These are phyloP conservation scores for Drosophila pegasa DNA, from an alignment of 2,888 invertebrate genomes.

Conservation along the genomic window DNA sequence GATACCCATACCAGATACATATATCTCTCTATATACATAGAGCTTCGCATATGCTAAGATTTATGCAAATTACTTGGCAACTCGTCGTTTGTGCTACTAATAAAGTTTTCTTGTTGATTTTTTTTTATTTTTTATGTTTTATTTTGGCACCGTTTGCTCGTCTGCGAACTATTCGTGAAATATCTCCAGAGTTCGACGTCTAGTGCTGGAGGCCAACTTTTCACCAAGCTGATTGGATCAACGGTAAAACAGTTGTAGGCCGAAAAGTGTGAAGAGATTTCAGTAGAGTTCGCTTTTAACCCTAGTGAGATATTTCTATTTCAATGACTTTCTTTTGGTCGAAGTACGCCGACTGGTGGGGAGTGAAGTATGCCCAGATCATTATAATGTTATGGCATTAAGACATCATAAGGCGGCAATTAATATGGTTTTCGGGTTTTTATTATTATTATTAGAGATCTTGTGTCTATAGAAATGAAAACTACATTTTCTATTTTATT, in stretches of 20 bases:
- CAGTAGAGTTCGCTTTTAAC: not conserved
- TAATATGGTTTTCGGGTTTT: not conserved
- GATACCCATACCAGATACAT: not conserved
- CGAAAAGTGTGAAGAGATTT: constrained; percentile 12
- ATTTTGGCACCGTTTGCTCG: constrained; percentile 23
- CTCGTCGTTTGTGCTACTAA: constrained; percentile 44
- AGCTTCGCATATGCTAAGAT: constrained; percentile 25
- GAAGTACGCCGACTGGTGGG: not conserved
- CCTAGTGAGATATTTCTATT: not conserved
- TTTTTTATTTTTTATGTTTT: no score
- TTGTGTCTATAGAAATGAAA: not conserved
- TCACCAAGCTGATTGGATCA: constrained; percentile 49
- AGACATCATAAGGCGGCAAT: not conserved
- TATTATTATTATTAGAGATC: not conserved
- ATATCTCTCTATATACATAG: not conserved
- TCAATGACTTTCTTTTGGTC: constrained; percentile 2
- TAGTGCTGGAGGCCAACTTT: constrained; percentile 49
- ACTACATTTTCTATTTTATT: not conserved
- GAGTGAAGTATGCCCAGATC: not conserved
- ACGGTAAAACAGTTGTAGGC: constrained; percentile 55
- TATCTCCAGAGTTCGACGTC: constrained; percentile 29
- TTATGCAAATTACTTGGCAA: constrained; percentile 45
- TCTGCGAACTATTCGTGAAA: constrained; percentile 19
- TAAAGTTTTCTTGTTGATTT: constrained; percentile 28
- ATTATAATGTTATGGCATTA: not conserved